These are phyloP conservation scores for Dryobates pubescens DNA, from an alignment of 2,797 vertebrate genomes.

Conservation along the genomic window DNA sequence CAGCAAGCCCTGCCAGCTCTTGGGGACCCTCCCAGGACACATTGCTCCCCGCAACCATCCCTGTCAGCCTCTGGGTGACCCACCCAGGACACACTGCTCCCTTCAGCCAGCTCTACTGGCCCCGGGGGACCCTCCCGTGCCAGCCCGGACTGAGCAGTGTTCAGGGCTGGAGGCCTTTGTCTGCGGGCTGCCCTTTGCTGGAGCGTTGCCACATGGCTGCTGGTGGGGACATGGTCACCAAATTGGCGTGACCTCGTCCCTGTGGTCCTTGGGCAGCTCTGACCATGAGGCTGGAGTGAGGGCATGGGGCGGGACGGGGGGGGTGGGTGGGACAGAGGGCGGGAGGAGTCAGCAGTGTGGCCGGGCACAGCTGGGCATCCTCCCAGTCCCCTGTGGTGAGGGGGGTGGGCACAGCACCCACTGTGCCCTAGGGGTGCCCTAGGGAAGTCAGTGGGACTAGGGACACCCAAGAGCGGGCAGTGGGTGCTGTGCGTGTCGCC, in stretches of 20 bases:
- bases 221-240: not conserved
- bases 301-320: not conserved
- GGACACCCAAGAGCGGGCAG: not conserved
- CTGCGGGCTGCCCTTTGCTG: not conserved
- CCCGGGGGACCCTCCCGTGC: not conserved
- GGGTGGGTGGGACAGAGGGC: too few species aligned
- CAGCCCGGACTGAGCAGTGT: not conserved
- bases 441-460: not conserved
- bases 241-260: not conserved
- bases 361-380: too few species aligned
- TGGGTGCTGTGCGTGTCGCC: not conserved
- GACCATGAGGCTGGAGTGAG: not conserved
- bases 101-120: too few species aligned
- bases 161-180: not conserved
- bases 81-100: too few species aligned
- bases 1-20: too few species aligned
- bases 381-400: not conserved
- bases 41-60: too few species aligned
- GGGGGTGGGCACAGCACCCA: not conserved
- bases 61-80: not conserved
- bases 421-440: not conserved
- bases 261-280: not conserved
- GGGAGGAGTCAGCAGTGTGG: not conserved
- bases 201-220: constrained; percentile 12
- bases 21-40: too few species aligned